Percentiles rank a stretch among this genome's conserved stretches.
phyloP scores from a whole-genome alignment of 2,113 vertebrate species.

The Bettongia penicillata region DNA sequence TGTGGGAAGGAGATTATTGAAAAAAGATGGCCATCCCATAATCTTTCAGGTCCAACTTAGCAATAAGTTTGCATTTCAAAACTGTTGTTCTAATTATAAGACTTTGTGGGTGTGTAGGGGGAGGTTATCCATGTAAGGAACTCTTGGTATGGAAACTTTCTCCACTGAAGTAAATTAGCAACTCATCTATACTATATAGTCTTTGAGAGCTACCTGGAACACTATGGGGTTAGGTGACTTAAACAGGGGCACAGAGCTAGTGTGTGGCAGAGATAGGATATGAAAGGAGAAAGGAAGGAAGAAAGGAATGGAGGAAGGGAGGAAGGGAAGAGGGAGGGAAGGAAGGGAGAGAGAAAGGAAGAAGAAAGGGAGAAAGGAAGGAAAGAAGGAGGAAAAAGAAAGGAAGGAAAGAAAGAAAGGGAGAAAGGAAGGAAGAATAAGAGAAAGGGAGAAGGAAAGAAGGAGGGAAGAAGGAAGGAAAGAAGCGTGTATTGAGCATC shows the following conservation, averaged over 20 bases:
- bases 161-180: slow-evolving; percentile 35
- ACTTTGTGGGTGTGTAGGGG: not conserved
- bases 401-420: no score
- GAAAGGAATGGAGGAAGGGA: not conserved
- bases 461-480: not conserved
- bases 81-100: slow-evolving; percentile 9
- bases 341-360: not conserved
- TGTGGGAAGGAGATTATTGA: slow-evolving; percentile 46
- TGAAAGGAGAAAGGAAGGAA: not conserved
- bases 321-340: no score
- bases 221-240: not conserved
- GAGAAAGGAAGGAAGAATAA: no score
- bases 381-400: not conserved
- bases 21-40: slow-evolving; percentile 19
- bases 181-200: not conserved
- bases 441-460: no score
- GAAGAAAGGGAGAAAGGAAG: not conserved
- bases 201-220: slow-evolving; percentile 1
- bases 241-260: not conserved
- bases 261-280: not conserved
- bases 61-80: slow-evolving; percentile 36
- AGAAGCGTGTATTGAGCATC: not conserved
- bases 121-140: not conserved
- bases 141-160: not conserved
- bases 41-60: slow-evolving; percentile 40